Base-by-base conservation (phyloP, 2,113 vertebrate genomes). In the Dipodomys merriami region DNA sequence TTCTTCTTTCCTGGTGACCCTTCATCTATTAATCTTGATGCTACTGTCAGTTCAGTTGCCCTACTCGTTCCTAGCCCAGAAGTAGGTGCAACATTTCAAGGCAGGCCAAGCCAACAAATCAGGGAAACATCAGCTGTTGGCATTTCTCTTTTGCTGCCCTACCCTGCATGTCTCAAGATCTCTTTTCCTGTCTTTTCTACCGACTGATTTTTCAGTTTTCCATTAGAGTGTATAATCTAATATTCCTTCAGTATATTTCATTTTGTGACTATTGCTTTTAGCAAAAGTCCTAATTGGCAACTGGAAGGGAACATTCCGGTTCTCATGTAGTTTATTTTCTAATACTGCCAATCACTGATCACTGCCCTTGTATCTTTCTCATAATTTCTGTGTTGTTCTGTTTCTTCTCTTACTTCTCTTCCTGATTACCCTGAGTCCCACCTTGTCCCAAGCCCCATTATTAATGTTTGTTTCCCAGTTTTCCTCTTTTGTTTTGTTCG, bases 201-300 rank as follows among this genome's bases (percentile, higher is more conserved):
- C 46, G 46, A 22, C 20, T 49, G 53, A 69, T 74, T 89, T 13
- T 82, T 92, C 33, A n/a, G 27, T 71, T 64, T 65, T 65, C 27
- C 39, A 80, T 80, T 71, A 18, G 29, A 86, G 33, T 93, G 20
- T 86, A 16, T 72, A 12, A 68, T 88, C 13, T 79, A 33, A 65
- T 68, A 29, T 87, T 81, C 11, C 35, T 85, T 83, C 30, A 83
- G 1, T 30, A 2, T 10, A 67, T 60, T 77, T 71, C 18, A 80
- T 90, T 85, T 88, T 79, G 39, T 7, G 10, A 92, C 71, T 90
- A 23, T 64, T 93, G 39, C 18, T 91, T 87, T 77, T 2, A 83
- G 39, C 9, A 62, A 33, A 81, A 86, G 33, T 33, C 46, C 20
- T 74, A 80, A 74, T 30, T 73, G 60, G 57, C 74, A 69, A 80